Base-by-base conservation (phyloP, 2,888 invertebrate genomes). In the Punctoribates punctum region DNA sequence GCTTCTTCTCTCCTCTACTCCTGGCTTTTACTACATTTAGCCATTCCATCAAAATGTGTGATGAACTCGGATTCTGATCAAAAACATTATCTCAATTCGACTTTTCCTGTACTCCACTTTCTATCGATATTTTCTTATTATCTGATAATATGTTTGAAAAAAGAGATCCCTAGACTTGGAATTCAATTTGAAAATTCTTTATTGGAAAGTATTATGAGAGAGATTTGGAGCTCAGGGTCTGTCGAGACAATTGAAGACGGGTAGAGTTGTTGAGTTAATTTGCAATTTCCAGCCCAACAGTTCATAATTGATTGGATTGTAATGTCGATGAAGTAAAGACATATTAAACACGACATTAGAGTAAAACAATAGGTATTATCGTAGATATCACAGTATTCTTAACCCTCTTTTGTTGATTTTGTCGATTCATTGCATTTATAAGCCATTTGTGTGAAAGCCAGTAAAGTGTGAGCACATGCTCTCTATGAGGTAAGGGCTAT, bases 401-500 rank as follows among this genome's bases (percentile, higher is more conserved):
- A 13, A n/a, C 42, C 34, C 23, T 23, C 46, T 70, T 70, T 65
- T 34, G 42, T 46, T 70, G 34, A 13, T 20, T 70, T 70, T 27
- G 60, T 11, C 29, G n/a, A 57, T 57, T 57, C 23, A n/a, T n/a
- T 23, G n/a, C 62, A 65, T 20, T 42, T 70, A 46, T 70, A 70
- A 46, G 70, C 70, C 42, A 70, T 70, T 70, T 70, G 70, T 70
- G 38, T 23, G 42, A n/a, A 20, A n/a, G n/a, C 23, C 27, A 46
- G 34, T 34, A 38, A 23, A 23, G 25, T 6, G n/a, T 46, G 46
- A 70, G 70, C 70, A 70, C 42, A 46, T 70, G 70, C 70, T 70
- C 70, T 34, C 34, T 34, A 8, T 34, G 34, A 34, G 34, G 34
- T 8, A 34, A 8, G 3, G 34, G 34, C 8, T 34, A 8, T 70